phyloP scores from a whole-genome alignment of 2,888 invertebrate genomes.

The Ellobium chinense region DNA sequence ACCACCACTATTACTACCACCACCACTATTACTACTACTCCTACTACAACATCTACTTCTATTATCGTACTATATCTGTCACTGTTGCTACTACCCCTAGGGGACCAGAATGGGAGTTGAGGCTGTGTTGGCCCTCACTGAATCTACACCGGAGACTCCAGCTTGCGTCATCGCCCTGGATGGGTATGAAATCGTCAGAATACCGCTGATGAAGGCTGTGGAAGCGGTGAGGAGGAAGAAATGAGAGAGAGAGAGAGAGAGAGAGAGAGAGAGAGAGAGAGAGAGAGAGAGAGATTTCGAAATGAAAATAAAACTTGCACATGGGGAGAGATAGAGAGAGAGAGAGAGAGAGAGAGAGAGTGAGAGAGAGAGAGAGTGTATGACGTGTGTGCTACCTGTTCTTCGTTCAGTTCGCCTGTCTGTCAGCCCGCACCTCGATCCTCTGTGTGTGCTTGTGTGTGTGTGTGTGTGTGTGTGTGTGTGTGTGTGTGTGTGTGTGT shows the following conservation, averaged over 20 bases:
- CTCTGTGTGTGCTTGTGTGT: too few species aligned
- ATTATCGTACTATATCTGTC: too few species aligned
- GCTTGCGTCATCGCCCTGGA: conserved; percentile 95
- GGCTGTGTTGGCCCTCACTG: conserved; percentile 98
- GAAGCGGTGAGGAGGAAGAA: conserved; percentile 82
- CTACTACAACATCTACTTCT: too few species aligned
- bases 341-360: background rate
- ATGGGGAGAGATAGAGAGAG: background rate
- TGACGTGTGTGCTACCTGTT: too few species aligned
- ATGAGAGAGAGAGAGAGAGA: background rate
- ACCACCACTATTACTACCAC: too few species aligned
- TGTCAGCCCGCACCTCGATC: too few species aligned
- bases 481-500: too few species aligned
- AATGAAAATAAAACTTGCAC: background rate
- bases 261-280: background rate
- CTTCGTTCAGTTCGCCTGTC: too few species aligned
- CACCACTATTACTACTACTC: too few species aligned
- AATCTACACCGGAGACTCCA: conserved; percentile 91
- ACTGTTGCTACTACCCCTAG: too few species aligned
- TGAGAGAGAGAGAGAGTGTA: background rate
- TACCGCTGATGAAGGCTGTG: conserved; percentile 98
- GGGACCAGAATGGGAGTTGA: conserved; percentile 96
- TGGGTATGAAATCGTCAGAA: conserved; percentile 97
- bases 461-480: too few species aligned
- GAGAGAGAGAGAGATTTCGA: background rate